These are phyloP conservation scores for Lepas anatifera DNA, from an alignment of 2,888 invertebrate genomes.

Conservation along the genomic window DNA sequence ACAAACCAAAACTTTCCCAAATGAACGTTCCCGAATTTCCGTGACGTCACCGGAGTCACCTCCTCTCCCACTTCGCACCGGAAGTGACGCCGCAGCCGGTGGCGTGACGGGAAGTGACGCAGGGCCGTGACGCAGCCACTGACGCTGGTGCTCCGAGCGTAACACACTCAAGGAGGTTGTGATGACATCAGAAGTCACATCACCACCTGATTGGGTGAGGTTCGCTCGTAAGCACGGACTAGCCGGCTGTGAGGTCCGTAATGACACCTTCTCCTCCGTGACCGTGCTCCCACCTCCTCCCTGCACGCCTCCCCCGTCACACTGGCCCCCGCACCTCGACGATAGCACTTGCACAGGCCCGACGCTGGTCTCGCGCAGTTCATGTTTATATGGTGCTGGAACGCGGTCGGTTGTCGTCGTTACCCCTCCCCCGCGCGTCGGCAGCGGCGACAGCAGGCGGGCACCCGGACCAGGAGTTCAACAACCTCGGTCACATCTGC, in stretches of 20 bases:
- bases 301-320: no score
- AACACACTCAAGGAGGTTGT: constrained; percentile 13
- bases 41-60: no score
- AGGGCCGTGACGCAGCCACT: no score
- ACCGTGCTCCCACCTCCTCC: no score
- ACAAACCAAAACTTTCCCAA: no score
- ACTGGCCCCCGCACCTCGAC: neutral
- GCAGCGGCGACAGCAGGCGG: neutral
- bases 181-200: constrained; percentile 1
- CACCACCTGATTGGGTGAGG: constrained; percentile 13
- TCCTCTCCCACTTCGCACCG: no score
- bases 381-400: neutral
- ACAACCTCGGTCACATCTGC: neutral
- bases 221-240: neutral
- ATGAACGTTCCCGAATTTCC: no score
- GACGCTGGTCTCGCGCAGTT: neutral
- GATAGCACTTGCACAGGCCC: neutral
- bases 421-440: neutral
- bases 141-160: neutral
- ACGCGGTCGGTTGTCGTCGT: neutral
- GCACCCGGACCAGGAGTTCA: neutral
- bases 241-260: no score
- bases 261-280: no score
- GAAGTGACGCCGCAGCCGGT: no score
- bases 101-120: no score